phyloP scores from a whole-genome alignment of 2,797 vertebrate genomes.

The Fistularia commersonii region DNA sequence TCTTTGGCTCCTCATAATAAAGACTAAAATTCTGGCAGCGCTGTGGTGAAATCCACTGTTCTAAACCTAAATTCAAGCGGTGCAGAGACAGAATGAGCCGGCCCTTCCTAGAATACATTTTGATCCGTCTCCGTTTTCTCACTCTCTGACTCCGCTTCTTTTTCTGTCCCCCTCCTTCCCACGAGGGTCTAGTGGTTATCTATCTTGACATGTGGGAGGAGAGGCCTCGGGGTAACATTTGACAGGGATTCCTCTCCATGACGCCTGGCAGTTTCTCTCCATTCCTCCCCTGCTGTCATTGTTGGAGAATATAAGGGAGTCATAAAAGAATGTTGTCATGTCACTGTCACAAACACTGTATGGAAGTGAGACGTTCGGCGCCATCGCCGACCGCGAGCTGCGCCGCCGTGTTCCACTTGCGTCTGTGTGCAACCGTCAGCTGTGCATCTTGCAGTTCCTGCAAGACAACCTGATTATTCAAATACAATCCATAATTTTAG shows the following conservation, averaged over 20 bases:
- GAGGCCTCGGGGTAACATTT: constrained; percentile 43
- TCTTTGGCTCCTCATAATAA: too few relatives aligned
- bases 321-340: constrained; percentile 63
- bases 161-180: constrained; percentile 18
- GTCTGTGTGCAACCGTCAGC: constrained; percentile 2
- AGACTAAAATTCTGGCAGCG: too few relatives aligned
- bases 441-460: background rate
- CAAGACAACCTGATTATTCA: too few relatives aligned
- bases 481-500: too few relatives aligned
- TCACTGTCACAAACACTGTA: constrained; percentile 58
- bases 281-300: constrained; percentile 51
- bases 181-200: constrained; percentile 54
- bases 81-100: too few relatives aligned
- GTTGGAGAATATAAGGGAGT: constrained; percentile 44
- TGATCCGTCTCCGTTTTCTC: too few relatives aligned
- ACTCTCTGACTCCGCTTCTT: background rate
- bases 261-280: constrained; percentile 50
- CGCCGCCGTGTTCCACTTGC: constrained; percentile 5
- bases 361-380: constrained; percentile 27
- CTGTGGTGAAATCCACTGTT: too few relatives aligned
- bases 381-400: constrained; percentile 11
- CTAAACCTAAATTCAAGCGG: too few relatives aligned
- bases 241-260: constrained; percentile 61
- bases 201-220: constrained; percentile 53
- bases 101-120: constrained; percentile 3